Evolutionary conservation across 2,888 invertebrate genomes (phyloP).

Genomic region (Ophion ventricosus): DNA sequence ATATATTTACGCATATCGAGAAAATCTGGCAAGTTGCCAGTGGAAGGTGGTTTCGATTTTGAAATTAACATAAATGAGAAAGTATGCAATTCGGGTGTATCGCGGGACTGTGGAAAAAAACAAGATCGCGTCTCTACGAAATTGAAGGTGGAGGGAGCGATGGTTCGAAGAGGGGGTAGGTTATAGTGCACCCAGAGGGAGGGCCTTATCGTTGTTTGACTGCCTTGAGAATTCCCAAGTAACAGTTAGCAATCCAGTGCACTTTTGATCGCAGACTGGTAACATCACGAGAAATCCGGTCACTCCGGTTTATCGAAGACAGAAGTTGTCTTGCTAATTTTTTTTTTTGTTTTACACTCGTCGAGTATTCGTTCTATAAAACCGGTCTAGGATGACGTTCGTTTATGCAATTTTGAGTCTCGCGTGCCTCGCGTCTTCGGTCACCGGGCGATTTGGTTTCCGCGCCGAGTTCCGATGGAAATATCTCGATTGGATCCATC

Average conservation of each 20-base stretch:
- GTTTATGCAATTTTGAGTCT: slow-evolving; percentile 37
- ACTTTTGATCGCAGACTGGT: slow-evolving; percentile 69
- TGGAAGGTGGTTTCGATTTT: slow-evolving; percentile 74
- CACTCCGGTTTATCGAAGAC: slow-evolving; percentile 9
- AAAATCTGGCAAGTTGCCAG: slow-evolving; percentile 66
- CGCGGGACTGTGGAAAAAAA: slow-evolving; percentile 32
- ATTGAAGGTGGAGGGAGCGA: slow-evolving; percentile 39
- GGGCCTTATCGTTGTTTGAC: slow-evolving; percentile 41
- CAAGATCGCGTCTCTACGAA: slow-evolving; percentile 25
- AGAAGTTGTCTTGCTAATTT: not conserved
- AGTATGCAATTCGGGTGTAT: slow-evolving; percentile 68
- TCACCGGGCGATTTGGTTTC: slow-evolving; percentile 66
- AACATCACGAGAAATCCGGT: slow-evolving; percentile 50
- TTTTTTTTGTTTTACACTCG: not conserved
- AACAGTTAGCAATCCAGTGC: slow-evolving; percentile 69
- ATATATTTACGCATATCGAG: slow-evolving; percentile 19
- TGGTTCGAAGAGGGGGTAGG: slow-evolving; percentile 65
- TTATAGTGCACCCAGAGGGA: slow-evolving; percentile 57
- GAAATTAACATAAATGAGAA: slow-evolving; percentile 75
- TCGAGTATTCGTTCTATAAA: not conserved
- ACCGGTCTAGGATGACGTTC: slow-evolving; percentile 32
- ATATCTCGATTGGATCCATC: slow-evolving; percentile 79
- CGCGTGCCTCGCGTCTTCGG: slow-evolving; percentile 52
- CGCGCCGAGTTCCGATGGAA: slow-evolving; percentile 78
- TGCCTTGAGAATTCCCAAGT: slow-evolving; percentile 70